Conservation (phyloP, 1,140 invertebrate genomes). For the Ostrea denselamellosa region DNA sequence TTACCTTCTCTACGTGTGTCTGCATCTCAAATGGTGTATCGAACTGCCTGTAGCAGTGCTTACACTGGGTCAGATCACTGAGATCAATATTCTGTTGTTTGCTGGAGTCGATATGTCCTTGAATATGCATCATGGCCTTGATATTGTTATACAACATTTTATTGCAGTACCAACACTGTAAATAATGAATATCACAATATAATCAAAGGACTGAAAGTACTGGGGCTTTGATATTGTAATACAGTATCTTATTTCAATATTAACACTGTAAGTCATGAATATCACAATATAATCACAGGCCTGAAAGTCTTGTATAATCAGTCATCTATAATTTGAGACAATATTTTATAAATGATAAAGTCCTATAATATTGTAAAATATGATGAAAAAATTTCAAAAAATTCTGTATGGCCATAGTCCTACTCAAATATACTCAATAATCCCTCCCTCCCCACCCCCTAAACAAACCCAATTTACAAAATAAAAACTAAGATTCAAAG, state of each 20-base stretch:
- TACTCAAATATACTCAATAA: too few species aligned
- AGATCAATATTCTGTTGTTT: constrained; percentile 78
- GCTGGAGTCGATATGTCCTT: constrained; percentile 77
- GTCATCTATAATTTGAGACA: too few species aligned
- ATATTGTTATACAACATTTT: constrained; percentile 79
- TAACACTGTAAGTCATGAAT: too few species aligned
- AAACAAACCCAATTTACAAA: too few species aligned
- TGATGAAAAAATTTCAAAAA: too few species aligned
- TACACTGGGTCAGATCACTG: constrained; percentile 78
- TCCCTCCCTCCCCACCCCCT: too few species aligned
- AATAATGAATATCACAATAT: constrained; percentile 8
- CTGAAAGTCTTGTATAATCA: constrained; percentile 58
- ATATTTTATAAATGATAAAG: too few species aligned
- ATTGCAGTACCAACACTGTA: constrained; percentile 78
- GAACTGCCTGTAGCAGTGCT: constrained; percentile 79
- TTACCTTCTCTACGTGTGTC: constrained; percentile 79
- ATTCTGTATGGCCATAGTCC: too few species aligned
- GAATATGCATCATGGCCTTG: constrained; percentile 78
- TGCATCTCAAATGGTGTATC: constrained; percentile 79
- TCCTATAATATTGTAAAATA: too few species aligned
- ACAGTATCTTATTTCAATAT: too few species aligned
- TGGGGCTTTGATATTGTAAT: constrained; percentile 60
- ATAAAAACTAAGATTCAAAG: too few species aligned
- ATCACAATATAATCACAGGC: not conserved
- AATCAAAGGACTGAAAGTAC: constrained; percentile 19